Evolutionary conservation across 2,113 vertebrate genomes (phyloP).

Genomic region (Sinocyclocheilus grahami): DNA sequence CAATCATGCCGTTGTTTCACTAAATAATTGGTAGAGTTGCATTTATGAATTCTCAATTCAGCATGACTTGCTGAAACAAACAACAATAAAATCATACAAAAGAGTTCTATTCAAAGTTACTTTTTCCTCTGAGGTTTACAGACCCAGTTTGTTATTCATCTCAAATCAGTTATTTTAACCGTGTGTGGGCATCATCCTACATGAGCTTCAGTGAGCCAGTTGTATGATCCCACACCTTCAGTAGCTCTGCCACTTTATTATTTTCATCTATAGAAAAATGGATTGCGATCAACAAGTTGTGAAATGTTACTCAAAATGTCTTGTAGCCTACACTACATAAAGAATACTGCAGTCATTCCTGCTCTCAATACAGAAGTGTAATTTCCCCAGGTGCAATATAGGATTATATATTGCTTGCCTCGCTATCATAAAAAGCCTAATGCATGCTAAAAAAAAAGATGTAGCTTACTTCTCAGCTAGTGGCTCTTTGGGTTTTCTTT

Average conservation of each 20-base stretch:
- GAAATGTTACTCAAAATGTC: neutral
- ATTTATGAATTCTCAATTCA: neutral
- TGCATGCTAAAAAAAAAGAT: neutral
- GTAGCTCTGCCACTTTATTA: neutral
- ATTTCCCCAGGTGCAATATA: neutral
- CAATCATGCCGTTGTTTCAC: neutral
- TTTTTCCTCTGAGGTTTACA: neutral
- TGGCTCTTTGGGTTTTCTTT: neutral
- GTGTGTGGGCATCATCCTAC: slow-evolving; percentile 1
- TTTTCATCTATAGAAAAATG: slow-evolving; percentile 6
- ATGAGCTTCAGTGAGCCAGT: neutral
- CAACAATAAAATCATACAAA: no score
- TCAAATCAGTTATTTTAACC: slow-evolving; percentile 25
- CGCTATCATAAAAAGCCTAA: neutral
- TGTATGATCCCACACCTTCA: slow-evolving; percentile 3
- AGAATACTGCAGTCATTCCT: neutral
- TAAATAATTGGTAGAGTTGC: neutral
- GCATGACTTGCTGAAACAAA: slow-evolving; percentile 9
- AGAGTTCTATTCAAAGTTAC: neutral
- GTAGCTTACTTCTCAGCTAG: neutral
- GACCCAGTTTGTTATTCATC: slow-evolving; percentile 30
- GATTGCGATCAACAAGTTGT: neutral
- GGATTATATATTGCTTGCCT: neutral
- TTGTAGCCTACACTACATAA: neutral
- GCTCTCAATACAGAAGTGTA: neutral